Evolutionary conservation across 2,113 vertebrate species (phyloP).

Genomic region (Oxyura jamaicensis): DNA sequence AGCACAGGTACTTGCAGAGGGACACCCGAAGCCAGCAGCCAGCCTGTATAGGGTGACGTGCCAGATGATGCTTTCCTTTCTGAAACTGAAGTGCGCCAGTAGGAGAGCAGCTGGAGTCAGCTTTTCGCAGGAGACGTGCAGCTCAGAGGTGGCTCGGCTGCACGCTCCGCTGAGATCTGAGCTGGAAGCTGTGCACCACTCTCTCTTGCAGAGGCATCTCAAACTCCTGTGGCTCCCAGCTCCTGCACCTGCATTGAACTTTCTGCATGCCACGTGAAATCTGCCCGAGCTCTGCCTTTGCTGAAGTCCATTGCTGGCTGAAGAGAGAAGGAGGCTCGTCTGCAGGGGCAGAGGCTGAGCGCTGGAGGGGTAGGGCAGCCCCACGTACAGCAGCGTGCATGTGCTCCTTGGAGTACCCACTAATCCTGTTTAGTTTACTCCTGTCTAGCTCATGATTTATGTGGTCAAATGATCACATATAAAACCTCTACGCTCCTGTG

Average conservation of each 20-base stretch:
- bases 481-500: background rate
- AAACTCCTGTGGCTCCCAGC: fast-evolving
- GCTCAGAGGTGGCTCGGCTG: background rate
- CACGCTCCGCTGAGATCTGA: background rate
- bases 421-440: background rate
- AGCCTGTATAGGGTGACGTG: background rate
- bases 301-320: background rate
- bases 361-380: fast-evolving
- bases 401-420: background rate
- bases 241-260: background rate
- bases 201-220: background rate
- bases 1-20: background rate
- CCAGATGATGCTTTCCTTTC: background rate
- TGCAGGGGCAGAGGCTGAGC: background rate
- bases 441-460: background rate
- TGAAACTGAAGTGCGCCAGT: background rate
- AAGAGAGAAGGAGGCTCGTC: background rate
- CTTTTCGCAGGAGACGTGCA: background rate
- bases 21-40: background rate
- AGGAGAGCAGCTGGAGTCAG: background rate
- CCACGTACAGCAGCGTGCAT: background rate
- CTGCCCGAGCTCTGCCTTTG: background rate
- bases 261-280: fast-evolving
- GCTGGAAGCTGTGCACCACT: background rate
- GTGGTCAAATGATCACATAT: background rate